phyloP scores from a whole-genome alignment of 2,888 invertebrate species.

The Pristionchus entomophagus region DNA sequence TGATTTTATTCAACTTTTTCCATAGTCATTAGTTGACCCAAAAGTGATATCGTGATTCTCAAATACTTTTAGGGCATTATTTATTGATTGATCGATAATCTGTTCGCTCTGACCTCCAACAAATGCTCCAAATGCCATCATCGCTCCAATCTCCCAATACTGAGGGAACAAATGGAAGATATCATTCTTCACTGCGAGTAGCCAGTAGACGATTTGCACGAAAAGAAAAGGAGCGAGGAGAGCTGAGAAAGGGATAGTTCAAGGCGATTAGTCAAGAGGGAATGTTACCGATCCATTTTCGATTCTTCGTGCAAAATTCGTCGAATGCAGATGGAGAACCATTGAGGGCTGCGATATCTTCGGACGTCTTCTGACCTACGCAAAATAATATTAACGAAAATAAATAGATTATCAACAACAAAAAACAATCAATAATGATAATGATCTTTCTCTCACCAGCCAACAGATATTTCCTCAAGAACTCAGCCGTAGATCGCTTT shows the following conservation, averaged over 20 bases:
- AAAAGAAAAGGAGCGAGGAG: constrained; percentile 5
- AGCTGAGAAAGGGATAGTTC: neutral
- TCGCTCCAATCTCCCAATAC: neutral
- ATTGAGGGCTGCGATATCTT: neutral
- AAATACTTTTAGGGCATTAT: no score
- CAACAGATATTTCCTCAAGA: constrained; percentile 17
- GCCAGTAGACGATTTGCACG: constrained; percentile 32
- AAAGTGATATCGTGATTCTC: no score
- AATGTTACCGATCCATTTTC: constrained; percentile 10
- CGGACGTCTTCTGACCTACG: constrained; percentile 22
- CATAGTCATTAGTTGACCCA: no score
- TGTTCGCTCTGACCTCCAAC: neutral
- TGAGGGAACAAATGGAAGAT: constrained; percentile 8
- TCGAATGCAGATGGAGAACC: constrained; percentile 8
- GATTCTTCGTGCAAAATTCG: constrained; percentile 9
- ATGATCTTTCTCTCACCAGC: constrained; percentile 5
- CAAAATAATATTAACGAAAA: neutral
- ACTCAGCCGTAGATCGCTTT: constrained; percentile 19
- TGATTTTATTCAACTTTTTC: no score
- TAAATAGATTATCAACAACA: neutral
- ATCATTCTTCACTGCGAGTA: constrained; percentile 17
- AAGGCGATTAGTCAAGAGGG: neutral
- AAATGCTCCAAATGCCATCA: constrained; percentile 25
- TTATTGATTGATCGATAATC: neutral
- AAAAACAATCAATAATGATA: neutral